phyloP scores from a whole-genome alignment of 2,888 invertebrate species.

The Liopterus haemorrhoidalis region DNA sequence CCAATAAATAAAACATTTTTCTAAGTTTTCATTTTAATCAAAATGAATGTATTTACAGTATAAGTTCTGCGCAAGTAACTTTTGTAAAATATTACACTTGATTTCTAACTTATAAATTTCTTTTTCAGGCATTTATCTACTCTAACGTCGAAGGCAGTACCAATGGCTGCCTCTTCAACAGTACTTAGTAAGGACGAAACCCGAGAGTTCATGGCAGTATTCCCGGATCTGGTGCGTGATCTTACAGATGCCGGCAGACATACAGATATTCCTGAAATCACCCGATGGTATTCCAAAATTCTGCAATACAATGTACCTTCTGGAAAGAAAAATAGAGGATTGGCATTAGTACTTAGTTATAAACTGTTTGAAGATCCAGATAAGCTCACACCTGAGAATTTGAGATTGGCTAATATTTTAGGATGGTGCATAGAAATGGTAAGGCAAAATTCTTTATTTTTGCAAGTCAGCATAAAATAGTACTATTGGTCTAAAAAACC shows the following conservation, averaged over 20 bases:
- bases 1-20: too few species aligned
- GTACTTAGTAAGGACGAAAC: conserved; percentile 72
- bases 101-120: conserved; percentile 11
- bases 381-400: conserved; percentile 68
- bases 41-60: conserved; percentile 10
- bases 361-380: conserved; percentile 62
- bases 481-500: too few species aligned
- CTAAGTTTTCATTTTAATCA: conserved; percentile 2
- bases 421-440: conserved; percentile 97
- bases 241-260: conserved; percentile 70
- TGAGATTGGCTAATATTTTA: conserved; percentile 73
- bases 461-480: background rate
- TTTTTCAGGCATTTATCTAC: conserved; percentile 51
- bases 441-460: conserved; percentile 39
- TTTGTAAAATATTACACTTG: too few species aligned
- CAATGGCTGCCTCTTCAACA: conserved; percentile 56
- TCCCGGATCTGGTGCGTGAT: conserved; percentile 81
- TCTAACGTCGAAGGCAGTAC: conserved; percentile 56
- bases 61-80: too few species aligned
- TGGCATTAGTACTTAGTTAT: conserved; percentile 69
- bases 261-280: conserved; percentile 71
- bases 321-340: conserved; percentile 80
- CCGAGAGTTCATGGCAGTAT: conserved; percentile 80
- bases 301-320: conserved; percentile 87
- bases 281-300: conserved; percentile 76